Percentiles rank a stretch among this genome's conserved stretches.
Conservation (phyloP, 2,113 vertebrate species). For the Hypomesus transpacificus region DNA sequence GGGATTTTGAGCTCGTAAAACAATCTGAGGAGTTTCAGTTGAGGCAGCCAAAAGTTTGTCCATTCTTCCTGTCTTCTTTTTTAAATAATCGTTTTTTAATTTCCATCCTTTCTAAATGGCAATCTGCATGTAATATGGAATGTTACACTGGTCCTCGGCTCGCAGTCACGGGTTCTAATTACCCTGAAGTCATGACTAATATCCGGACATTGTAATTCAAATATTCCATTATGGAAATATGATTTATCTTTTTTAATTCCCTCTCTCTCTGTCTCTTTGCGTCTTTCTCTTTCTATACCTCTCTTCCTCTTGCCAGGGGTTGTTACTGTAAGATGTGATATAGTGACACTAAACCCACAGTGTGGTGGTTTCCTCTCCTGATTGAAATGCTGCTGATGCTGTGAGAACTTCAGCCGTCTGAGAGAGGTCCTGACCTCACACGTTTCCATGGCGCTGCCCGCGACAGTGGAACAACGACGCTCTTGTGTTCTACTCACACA, state of each 20-base stretch:
- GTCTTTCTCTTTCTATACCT: too few relatives aligned
- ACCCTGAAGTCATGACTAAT: too few relatives aligned
- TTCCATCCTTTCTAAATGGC: conserved; percentile 25
- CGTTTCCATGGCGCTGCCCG: conserved; percentile 58
- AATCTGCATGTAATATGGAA: conserved; percentile 18
- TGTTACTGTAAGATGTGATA: background rate
- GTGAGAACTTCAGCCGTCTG: conserved; percentile 37
- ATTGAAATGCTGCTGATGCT: conserved; percentile 63
- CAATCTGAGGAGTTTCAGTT: conserved; percentile 31
- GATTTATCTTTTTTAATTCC: too few relatives aligned
- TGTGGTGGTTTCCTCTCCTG: conserved; percentile 39
- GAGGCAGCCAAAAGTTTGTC: conserved; percentile 27
- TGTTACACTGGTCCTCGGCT: background rate
- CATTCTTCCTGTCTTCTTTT: conserved; percentile 25
- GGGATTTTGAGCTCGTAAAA: conserved; percentile 22
- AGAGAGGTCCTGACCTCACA: too few relatives aligned
- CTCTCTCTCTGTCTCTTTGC: too few relatives aligned
- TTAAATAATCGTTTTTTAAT: conserved; percentile 18
- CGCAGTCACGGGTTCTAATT: background rate
- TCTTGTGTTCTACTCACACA: conserved; percentile 28
- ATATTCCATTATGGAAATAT: too few relatives aligned
- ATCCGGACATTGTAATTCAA: background rate
- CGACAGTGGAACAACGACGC: conserved; percentile 33
- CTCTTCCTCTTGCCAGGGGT: background rate
- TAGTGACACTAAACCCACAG: conserved; percentile 29